phyloP scores from a whole-genome alignment of 1,140 invertebrate species.

The Drosophila lini region DNA sequence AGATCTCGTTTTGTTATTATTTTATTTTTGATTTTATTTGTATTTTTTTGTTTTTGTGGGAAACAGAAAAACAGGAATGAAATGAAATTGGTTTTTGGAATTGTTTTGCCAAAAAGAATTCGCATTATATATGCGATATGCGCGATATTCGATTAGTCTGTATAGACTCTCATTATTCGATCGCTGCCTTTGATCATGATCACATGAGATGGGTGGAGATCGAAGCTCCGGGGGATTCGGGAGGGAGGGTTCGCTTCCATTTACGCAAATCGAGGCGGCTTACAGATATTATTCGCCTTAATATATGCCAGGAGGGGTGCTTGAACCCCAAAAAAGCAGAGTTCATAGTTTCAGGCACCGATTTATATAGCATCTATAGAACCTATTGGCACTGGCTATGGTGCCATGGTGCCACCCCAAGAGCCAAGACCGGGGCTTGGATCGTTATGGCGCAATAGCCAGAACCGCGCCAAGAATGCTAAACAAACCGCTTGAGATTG shows the following conservation, averaged over 20 bases:
- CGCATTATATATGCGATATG: slow-evolving; percentile 57
- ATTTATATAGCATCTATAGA: background rate
- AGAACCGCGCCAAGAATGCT: slow-evolving; percentile 66
- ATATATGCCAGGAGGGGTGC: slow-evolving; percentile 56
- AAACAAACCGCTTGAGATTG: slow-evolving; percentile 63
- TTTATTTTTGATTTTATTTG: too few species aligned
- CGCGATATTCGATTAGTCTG: slow-evolving; percentile 37
- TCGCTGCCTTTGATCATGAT: slow-evolving; percentile 44
- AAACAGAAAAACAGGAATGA: slow-evolving; percentile 74
- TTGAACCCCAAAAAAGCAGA: slow-evolving; percentile 22
- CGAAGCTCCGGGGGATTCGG: background rate
- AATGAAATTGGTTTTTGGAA: slow-evolving; percentile 4
- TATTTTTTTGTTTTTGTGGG: background rate
- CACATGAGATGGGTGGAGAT: background rate
- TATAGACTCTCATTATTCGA: slow-evolving; percentile 37
- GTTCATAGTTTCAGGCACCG: slow-evolving; percentile 25
- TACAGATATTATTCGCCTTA: slow-evolving; percentile 29
- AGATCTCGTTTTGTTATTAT: too few species aligned
- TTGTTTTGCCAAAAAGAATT: slow-evolving; percentile 62
- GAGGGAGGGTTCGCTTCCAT: slow-evolving; percentile 25
- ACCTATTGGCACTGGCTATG: background rate
- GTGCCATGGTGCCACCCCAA: slow-evolving; percentile 3
- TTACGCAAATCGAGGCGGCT: slow-evolving; percentile 65
- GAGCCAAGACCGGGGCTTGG: slow-evolving; percentile 9
- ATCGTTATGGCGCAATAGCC: slow-evolving; percentile 64